Evolutionary conservation across 2,888 invertebrate genomes (phyloP).

Genomic region (Chrysina gloriosa): DNA sequence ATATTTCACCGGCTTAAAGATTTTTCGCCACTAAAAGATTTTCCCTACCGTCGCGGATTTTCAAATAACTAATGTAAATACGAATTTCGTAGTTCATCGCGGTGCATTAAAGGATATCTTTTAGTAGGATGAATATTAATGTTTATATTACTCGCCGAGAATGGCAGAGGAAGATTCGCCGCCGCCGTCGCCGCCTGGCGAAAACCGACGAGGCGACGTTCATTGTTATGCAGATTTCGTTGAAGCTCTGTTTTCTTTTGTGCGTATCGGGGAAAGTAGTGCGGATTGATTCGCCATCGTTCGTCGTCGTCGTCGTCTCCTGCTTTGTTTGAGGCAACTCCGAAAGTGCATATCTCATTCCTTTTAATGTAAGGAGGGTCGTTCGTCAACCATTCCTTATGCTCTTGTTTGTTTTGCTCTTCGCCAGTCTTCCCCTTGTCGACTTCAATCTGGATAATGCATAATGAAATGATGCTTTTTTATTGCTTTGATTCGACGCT

Average conservation of each 20-base stretch:
- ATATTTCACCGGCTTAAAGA: conserved; percentile 50
- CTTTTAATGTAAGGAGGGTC: conserved; percentile 14
- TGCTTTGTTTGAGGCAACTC: not conserved
- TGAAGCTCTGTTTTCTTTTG: not conserved
- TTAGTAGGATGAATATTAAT: conserved; percentile 30
- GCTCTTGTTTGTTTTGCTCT: conserved; percentile 7
- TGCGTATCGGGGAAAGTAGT: not conserved
- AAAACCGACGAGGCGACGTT: not conserved
- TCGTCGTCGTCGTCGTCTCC: not conserved
- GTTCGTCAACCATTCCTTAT: not conserved
- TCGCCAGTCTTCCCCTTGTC: too few species aligned
- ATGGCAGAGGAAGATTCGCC: not conserved
- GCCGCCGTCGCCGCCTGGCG: not conserved
- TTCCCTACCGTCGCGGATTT: conserved; percentile 50
- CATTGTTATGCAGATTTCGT: conserved; percentile 22
- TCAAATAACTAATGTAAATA: conserved; percentile 60
- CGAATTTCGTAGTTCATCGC: conserved; percentile 55
- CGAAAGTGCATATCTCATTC: conserved; percentile 15
- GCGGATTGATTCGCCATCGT: conserved; percentile 16
- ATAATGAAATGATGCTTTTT: too few species aligned
- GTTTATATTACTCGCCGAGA: conserved; percentile 15
- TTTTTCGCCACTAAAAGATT: not conserved
- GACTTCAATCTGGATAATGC: too few species aligned
- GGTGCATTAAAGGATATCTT: conserved; percentile 16
- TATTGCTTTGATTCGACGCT: too few species aligned